Percentiles rank a stretch among this genome's conserved stretches.
Conservation (phyloP, 2,113 vertebrate species). For the Nothocercus julius region DNA sequence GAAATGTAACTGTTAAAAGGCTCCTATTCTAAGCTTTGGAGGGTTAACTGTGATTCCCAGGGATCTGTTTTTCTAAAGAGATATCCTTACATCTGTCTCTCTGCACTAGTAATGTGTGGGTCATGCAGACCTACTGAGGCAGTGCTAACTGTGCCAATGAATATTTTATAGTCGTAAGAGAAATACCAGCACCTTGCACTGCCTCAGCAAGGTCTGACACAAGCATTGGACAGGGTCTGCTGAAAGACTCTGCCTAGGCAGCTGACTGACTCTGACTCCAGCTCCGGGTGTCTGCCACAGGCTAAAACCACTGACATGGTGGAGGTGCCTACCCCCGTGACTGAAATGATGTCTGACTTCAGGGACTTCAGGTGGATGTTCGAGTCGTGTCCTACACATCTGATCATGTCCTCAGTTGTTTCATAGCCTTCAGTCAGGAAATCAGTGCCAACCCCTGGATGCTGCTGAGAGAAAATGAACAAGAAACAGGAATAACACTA, state of each 20-base stretch:
- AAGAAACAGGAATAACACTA: background rate
- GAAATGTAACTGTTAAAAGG: background rate
- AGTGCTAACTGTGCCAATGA: background rate
- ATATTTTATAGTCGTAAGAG: background rate
- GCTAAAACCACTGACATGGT: background rate
- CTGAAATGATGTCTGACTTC: conserved; percentile 32
- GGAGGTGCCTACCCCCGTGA: conserved; percentile 74
- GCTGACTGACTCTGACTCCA: background rate
- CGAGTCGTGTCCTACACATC: conserved; percentile 78
- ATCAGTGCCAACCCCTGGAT: background rate
- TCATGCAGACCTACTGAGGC: background rate
- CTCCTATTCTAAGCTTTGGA: background rate
- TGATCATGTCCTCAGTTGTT: conserved; percentile 47
- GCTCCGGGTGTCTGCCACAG: background rate
- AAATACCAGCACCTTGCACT: background rate
- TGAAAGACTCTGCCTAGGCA: background rate
- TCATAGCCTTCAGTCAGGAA: background rate
- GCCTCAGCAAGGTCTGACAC: background rate
- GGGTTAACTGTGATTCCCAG: background rate
- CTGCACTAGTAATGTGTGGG: background rate
- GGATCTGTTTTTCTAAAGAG: background rate
- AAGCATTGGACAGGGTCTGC: background rate
- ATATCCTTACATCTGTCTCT: background rate
- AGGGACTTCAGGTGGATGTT: conserved; percentile 77
- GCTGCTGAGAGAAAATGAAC: background rate